Evolutionary conservation across 2,888 invertebrate genomes (phyloP).

Genomic region (Drosophila mayaguana): DNA sequence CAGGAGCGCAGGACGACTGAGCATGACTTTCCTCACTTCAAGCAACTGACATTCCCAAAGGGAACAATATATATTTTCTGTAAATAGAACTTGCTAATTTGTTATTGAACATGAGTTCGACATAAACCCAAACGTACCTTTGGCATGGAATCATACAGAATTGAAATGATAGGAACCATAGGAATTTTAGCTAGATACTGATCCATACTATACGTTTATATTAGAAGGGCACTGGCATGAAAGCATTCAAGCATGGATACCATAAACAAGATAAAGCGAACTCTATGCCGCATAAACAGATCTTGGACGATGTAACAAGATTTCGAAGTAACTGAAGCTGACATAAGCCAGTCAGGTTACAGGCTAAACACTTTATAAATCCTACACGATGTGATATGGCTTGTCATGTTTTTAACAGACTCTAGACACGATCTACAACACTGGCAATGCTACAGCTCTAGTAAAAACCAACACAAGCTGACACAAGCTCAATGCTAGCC

Average conservation of each 20-base stretch:
- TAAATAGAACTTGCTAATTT: neutral
- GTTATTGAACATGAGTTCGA: neutral
- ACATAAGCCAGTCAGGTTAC: no score
- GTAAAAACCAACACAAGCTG: no score
- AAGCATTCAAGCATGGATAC: neutral
- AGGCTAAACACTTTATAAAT: neutral
- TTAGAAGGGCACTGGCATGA: no score
- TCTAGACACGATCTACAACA: no score
- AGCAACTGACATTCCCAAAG: neutral
- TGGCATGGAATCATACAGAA: neutral
- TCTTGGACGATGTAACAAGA: neutral
- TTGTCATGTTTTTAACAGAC: no score
- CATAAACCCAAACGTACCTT: no score
- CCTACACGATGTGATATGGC: no score
- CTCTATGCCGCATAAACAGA: neutral
- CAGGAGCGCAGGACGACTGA: neutral
- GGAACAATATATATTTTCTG: neutral
- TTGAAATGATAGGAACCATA: neutral
- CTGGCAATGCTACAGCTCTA: no score
- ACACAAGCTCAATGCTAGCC: neutral
- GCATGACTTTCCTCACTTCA: neutral
- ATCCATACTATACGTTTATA: no score
- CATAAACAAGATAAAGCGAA: neutral
- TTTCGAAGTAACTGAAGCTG: no score
- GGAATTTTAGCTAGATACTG: neutral